Evolutionary conservation across 2,797 vertebrate species (phyloP).

Genomic region (Peromyscus melanophrys): DNA sequence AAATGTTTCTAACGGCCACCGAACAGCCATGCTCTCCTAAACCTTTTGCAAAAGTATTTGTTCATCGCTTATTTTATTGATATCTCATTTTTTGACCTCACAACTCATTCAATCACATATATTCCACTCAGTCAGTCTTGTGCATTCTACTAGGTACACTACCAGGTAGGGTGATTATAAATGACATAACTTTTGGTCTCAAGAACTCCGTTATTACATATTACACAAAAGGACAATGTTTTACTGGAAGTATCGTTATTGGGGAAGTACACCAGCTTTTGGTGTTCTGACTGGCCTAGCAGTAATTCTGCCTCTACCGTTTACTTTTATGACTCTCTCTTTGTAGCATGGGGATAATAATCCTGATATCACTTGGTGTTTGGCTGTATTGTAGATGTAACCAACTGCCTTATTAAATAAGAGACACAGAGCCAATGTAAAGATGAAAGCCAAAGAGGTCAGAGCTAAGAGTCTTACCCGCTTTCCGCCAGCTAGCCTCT

Average conservation of each 20-base stretch:
- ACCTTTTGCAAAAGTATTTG: neutral
- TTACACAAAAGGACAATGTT: neutral
- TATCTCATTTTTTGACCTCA: constrained; percentile 2
- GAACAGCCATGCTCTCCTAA: neutral
- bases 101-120: neutral
- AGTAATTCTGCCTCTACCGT: constrained; percentile 23
- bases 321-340: neutral
- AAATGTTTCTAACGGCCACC: neutral
- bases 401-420: too few relatives aligned
- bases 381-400: too few relatives aligned
- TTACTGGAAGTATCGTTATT: neutral
- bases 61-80: neutral
- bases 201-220: neutral
- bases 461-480: too few relatives aligned
- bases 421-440: too few relatives aligned
- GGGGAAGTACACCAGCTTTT: neutral
- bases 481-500: too few relatives aligned
- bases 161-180: neutral
- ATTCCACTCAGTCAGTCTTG: neutral
- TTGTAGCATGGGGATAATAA: neutral
- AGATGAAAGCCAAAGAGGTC: too few relatives aligned
- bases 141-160: neutral
- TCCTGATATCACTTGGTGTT: neutral
- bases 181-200: neutral
- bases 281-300: neutral